Evolutionary conservation across 2,113 vertebrate genomes (phyloP), one percentile per base, ranked within the genome.

Genomic region (Ursus arctos): DNA sequence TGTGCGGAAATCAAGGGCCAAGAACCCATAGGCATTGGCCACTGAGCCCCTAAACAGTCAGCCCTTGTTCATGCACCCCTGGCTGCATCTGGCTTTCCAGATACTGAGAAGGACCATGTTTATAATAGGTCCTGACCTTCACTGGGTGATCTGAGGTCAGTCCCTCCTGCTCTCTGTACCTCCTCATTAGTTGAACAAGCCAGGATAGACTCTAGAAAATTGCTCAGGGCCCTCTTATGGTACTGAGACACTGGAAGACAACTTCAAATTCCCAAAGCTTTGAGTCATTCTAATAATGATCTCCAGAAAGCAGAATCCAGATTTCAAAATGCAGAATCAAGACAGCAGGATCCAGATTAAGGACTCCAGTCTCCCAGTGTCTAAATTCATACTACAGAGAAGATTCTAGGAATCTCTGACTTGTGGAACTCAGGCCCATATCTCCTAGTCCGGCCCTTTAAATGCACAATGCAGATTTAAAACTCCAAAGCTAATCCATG

Each of bases 241-340:
- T 87, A 77, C 89, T 53, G 85, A 96, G 43, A 63, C 76, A n/a
- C 19, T 2, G 16, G 63, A 71, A 84, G 43, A n/a, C 71, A 76
- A 31, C 43, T 55, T 72, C 63, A 71, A 72, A 91, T 91, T 91
- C 92, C 81, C 80, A 61, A 86, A 71, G 77, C 33, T n/a, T 88
- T 86, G 65, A 10, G 8, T 97, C 86, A 91, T 53, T 81, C 69
- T 40, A 85, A 1, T 12, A 57, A 40, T 36, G 22, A 51, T 19
- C 82, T 84, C 61, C n/a, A 67, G 87, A 94, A 89, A 72, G 16
- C 33, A 86, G 40, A 81, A 85, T 71, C 71, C 65, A 85, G 69
- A 85, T 28, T 71, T 76, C 77, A 86, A 61, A 47, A 63, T 43
- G 81, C 43, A 74, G 26, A 59, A 26, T 16, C 8, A 33, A 76